Evolutionary conservation across 1,140 invertebrate genomes (phyloP).

Genomic region (Hesperophylax magnus): DNA sequence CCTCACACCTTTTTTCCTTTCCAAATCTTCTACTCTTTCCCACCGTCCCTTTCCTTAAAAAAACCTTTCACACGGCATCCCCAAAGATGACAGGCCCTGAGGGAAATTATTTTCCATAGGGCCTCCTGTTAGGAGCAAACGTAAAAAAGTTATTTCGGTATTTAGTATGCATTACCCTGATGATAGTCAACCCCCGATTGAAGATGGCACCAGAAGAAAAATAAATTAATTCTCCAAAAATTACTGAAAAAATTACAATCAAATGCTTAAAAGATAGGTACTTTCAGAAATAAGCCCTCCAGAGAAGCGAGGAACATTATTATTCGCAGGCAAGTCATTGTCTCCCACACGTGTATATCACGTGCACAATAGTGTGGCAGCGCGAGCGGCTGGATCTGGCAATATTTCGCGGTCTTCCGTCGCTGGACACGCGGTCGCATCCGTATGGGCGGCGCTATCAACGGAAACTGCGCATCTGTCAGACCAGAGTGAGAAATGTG

Average conservation of each 20-base stretch:
- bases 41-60: too few relatives aligned
- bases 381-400: not conserved
- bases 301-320: constrained; percentile 1
- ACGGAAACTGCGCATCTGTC: constrained; percentile 40
- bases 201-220: not conserved
- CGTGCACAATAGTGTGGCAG: not conserved
- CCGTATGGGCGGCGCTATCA: not conserved
- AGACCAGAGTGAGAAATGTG: not conserved
- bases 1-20: too few relatives aligned
- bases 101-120: too few relatives aligned
- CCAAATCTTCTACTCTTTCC: too few relatives aligned
- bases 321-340: constrained; percentile 8
- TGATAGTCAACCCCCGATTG: not conserved
- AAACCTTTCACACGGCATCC: too few relatives aligned
- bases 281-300: not conserved
- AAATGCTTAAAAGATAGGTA: too few relatives aligned
- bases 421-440: constrained; percentile 8
- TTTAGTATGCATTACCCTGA: not conserved
- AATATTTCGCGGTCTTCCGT: constrained; percentile 36
- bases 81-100: too few relatives aligned
- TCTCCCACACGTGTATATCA: not conserved
- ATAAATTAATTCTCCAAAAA: not conserved
- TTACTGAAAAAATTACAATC: too few relatives aligned
- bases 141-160: too few relatives aligned
- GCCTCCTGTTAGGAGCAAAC: too few relatives aligned